Conservation (phyloP, 2,888 invertebrate genomes). For the Melanchra persicariae region DNA sequence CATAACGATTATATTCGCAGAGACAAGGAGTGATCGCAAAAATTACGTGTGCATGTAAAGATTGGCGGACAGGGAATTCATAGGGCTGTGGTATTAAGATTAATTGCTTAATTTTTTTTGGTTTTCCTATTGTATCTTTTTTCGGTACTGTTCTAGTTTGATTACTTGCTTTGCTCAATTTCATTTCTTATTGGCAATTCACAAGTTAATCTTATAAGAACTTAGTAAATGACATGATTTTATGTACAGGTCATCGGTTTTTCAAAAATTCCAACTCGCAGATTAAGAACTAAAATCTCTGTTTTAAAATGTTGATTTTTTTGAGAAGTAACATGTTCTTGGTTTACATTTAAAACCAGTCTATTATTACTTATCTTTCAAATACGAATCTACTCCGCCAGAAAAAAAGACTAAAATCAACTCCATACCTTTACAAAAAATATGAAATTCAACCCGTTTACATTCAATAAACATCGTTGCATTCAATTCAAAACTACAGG, state of each 20-base stretch:
- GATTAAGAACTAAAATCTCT: no score
- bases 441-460: constrained; percentile 78
- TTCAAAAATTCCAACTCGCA: no score
- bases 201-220: background rate
- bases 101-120: background rate
- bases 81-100: background rate
- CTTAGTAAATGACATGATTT: background rate
- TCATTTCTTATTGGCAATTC: background rate
- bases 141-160: background rate
- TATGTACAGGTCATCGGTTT: no score
- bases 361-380: no score
- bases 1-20: constrained; percentile 42
- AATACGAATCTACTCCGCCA: background rate
- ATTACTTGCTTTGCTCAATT: background rate
- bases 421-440: constrained; percentile 73
- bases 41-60: constrained; percentile 46
- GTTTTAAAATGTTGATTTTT: no score
- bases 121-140: background rate
- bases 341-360: no score
- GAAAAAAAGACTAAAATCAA: constrained; percentile 46
- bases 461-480: constrained; percentile 79
- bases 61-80: constrained; percentile 21
- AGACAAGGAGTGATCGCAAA: constrained; percentile 53
- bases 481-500: constrained; percentile 81
- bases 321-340: no score